phyloP scores from a whole-genome alignment of 37 sponge, comb jelly and placozoan genomes.

The Ianthella basta region DNA sequence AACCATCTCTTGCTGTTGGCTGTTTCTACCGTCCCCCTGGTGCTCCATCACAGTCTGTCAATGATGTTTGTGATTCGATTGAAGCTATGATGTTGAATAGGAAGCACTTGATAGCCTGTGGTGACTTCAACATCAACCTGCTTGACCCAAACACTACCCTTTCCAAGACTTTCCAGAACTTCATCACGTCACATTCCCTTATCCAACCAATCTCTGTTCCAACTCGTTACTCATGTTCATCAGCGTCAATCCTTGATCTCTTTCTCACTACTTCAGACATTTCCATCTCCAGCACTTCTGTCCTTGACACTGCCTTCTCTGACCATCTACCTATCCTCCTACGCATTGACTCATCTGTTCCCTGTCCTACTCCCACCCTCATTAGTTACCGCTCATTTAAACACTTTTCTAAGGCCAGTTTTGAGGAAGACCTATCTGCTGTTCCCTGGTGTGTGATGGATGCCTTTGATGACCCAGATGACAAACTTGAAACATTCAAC shows the following conservation, averaged over 20 bases:
- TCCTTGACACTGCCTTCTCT: slow-evolving; percentile 3
- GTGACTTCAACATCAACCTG: slow-evolving; percentile 20
- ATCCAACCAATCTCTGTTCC: not conserved
- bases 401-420: not conserved
- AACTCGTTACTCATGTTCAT: not conserved
- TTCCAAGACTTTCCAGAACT: not conserved
- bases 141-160: not conserved
- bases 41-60: too few species aligned
- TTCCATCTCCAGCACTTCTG: not conserved
- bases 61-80: not conserved
- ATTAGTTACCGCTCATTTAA: not conserved
- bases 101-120: not conserved
- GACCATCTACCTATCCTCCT: slow-evolving; percentile 9
- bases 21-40: too few species aligned
- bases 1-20: not conserved
- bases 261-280: not conserved
- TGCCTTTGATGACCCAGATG: too few species aligned
- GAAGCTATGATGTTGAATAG: not conserved
- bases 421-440: not conserved
- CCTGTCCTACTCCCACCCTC: not conserved
- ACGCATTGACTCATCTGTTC: not conserved
- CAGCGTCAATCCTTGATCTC: not conserved
- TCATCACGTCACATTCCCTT: not conserved
- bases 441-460: too few species aligned
- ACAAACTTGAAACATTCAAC: too few species aligned